A percentile compares a stretch with the other conserved stretches of the same genome.
phyloP scores from a whole-genome alignment of 2,797 vertebrate species.

The Rhyacichthys aspro region DNA sequence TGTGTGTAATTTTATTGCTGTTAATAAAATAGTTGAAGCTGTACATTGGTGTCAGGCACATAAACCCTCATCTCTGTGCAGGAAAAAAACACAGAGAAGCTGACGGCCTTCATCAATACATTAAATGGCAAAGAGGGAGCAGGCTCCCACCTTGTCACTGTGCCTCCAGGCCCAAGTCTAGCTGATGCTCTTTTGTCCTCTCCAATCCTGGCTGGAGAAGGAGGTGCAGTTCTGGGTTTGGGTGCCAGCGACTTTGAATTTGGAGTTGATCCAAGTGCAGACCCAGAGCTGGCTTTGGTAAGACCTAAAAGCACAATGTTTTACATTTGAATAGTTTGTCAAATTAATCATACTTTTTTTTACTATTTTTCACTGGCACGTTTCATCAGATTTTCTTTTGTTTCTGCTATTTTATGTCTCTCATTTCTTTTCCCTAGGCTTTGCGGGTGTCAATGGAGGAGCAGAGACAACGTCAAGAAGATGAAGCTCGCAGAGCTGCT shows the following conservation, averaged over 20 bases:
- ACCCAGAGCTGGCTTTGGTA: constrained; percentile 93
- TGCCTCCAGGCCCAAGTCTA: constrained; percentile 92
- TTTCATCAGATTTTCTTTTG: not conserved
- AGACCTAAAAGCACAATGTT: constrained; percentile 41
- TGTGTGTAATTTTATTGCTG: not conserved
- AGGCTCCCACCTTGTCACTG: constrained; percentile 92
- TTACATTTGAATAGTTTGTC: not conserved
- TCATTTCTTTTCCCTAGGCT: constrained; percentile 75
- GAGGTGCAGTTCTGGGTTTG: constrained; percentile 91
- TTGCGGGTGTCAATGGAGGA: constrained; percentile 97
- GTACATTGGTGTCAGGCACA: constrained; percentile 43
- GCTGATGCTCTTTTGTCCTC: constrained; percentile 94
- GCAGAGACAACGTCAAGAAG: constrained; percentile 93
- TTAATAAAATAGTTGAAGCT: not conserved
- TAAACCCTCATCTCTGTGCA: constrained; percentile 72
- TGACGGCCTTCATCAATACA: constrained; percentile 93
- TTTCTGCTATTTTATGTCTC: too few species aligned
- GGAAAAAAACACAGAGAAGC: constrained; percentile 94
- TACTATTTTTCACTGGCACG: not conserved
- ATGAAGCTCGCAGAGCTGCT: constrained; percentile 89
- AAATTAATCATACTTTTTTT: not conserved
- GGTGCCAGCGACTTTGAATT: constrained; percentile 95
- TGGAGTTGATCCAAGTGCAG: constrained; percentile 92
- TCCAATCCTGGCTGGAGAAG: constrained; percentile 92
- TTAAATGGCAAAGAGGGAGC: constrained; percentile 94